A percentile compares a stretch with the other conserved stretches of the same genome.
These are phyloP conservation scores for Phortica magna DNA, from an alignment of 2,888 invertebrate genomes.

Conservation along the genomic window DNA sequence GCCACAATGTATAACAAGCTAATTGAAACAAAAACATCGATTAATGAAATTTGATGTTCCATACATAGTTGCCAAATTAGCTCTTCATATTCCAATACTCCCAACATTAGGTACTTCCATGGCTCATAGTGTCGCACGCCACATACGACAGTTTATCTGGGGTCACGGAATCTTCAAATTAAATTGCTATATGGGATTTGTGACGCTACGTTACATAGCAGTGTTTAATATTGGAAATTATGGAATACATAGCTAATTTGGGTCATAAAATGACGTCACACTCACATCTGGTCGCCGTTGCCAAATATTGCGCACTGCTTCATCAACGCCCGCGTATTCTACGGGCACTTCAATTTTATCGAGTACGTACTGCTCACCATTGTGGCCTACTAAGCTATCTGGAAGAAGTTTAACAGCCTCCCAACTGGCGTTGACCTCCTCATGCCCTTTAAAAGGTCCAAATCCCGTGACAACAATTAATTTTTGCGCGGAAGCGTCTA, in stretches of 20 bases:
- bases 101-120: too few species aligned
- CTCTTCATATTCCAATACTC: too few species aligned
- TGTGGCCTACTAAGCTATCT: conserved; percentile 63
- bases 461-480: conserved; percentile 84
- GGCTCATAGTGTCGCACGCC: too few species aligned
- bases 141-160: too few species aligned
- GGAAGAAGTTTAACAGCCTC: conserved; percentile 83
- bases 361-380: conserved; percentile 78
- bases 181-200: too few species aligned
- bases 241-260: conserved; percentile 40
- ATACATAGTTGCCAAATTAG: too few species aligned
- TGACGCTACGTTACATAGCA: not conserved
- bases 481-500: conserved; percentile 46
- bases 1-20: conserved; percentile 77
- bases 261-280: conserved; percentile 46
- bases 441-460: conserved; percentile 85
- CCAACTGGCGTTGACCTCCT: conserved; percentile 86
- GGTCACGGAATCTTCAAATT: too few species aligned
- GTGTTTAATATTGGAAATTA: not conserved
- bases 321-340: conserved; percentile 82
- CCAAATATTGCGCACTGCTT: conserved; percentile 82
- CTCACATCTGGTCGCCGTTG: conserved; percentile 82
- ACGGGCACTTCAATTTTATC: conserved; percentile 82
- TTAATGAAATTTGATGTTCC: not conserved
- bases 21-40: conserved; percentile 23